Percentiles rank a stretch among this genome's conserved stretches.
Conservation (phyloP, 2,888 invertebrate genomes). For the Phlogophora meticulosa region DNA sequence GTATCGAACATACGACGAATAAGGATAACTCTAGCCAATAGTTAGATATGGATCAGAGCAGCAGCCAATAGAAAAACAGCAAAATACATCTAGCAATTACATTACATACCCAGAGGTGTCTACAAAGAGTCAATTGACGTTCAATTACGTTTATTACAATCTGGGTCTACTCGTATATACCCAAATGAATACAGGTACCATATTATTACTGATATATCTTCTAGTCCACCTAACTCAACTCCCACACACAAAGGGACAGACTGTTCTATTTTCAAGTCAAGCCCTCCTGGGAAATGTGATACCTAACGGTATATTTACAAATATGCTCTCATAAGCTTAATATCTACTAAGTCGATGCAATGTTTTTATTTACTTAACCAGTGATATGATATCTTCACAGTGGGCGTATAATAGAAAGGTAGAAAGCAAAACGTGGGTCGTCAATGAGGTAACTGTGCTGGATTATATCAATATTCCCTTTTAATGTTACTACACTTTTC, state of each 20-base stretch:
- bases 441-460: neutral
- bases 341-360: neutral
- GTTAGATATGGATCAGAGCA: neutral
- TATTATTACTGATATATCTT: neutral
- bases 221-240: slow-evolving; percentile 31
- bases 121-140: neutral
- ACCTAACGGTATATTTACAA: slow-evolving; percentile 1
- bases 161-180: slow-evolving; percentile 1
- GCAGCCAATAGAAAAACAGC: neutral
- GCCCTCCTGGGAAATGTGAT: neutral
- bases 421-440: slow-evolving; percentile 15
- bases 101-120: neutral
- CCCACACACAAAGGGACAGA: slow-evolving; percentile 20
- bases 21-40: too few species aligned
- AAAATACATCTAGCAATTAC: neutral
- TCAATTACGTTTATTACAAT: neutral
- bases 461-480: slow-evolving; percentile 9
- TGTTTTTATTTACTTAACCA: slow-evolving; percentile 19
- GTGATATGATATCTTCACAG: slow-evolving; percentile 1
- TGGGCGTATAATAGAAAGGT: neutral
- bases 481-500: neutral
- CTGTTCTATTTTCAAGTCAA: slow-evolving; percentile 24
- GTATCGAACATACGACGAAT: too few species aligned
- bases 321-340: slow-evolving; percentile 7
- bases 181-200: slow-evolving; percentile 12